These are phyloP conservation scores for Clanis bilineata DNA, from an alignment of 2,888 invertebrate species.

Conservation along the genomic window DNA sequence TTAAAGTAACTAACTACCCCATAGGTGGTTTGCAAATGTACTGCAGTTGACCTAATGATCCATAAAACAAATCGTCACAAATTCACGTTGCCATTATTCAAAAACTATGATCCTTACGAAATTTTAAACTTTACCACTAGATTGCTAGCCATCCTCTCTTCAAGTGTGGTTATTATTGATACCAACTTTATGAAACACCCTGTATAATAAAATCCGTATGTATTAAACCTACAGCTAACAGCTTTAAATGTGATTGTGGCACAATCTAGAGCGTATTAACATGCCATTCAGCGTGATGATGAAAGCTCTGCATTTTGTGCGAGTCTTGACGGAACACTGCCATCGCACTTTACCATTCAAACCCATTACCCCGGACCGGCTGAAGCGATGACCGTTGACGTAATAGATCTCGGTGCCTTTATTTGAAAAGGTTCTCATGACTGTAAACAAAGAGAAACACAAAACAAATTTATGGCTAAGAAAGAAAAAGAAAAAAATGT, in stretches of 20 bases:
- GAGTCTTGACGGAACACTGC: slow-evolving; percentile 22
- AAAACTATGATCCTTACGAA: too few relatives aligned
- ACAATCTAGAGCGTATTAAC: slow-evolving; percentile 24
- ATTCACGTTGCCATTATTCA: too few relatives aligned
- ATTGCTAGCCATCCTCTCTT: too few relatives aligned
- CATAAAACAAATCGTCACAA: too few relatives aligned
- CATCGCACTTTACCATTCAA: slow-evolving; percentile 17
- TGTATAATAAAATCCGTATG: too few relatives aligned
- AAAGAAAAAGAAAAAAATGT: too few relatives aligned
- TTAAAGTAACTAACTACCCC: too few relatives aligned
- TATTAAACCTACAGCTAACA: not conserved
- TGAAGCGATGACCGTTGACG: slow-evolving; percentile 8
- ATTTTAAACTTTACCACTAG: too few relatives aligned
- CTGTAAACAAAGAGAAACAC: not conserved
- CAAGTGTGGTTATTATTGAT: too few relatives aligned
- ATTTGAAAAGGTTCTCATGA: not conserved
- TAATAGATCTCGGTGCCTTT: not conserved
- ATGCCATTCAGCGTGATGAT: slow-evolving; percentile 22
- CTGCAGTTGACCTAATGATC: too few relatives aligned
- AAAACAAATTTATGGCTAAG: not conserved
- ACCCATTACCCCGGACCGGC: slow-evolving; percentile 1
- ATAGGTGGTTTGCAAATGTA: too few relatives aligned
- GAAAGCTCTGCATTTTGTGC: slow-evolving; percentile 26
- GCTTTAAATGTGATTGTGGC: slow-evolving; percentile 29
- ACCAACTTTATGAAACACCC: too few relatives aligned